phyloP scores from a whole-genome alignment of 2,888 invertebrate species.

The Troides oblongomaculatus region DNA sequence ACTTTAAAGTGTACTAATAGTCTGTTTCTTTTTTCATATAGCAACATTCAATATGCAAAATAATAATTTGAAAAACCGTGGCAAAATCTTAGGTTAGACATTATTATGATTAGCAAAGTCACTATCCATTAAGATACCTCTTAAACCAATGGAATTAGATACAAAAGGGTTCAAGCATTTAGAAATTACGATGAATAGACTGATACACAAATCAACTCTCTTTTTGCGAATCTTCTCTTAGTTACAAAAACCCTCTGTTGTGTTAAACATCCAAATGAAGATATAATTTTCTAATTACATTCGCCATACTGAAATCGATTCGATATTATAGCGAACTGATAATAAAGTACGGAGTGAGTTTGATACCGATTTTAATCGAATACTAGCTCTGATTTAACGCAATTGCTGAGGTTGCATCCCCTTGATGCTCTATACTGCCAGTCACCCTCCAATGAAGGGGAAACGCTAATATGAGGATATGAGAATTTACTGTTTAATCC shows the following conservation, averaged over 20 bases:
- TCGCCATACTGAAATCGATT: background rate
- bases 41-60: no score
- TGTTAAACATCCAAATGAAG: background rate
- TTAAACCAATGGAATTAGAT: background rate
- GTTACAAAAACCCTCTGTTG: no score
- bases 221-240: no score
- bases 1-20: no score
- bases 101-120: background rate
- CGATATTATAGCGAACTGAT: conserved; percentile 13
- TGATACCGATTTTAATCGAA: conserved; percentile 68
- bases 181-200: background rate
- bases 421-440: conserved; percentile 54
- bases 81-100: no score
- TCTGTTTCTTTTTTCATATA: no score
- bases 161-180: background rate
- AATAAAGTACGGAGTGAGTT: conserved; percentile 39
- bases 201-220: background rate
- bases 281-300: background rate
- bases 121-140: background rate
- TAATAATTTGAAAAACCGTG: no score
- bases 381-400: conserved; percentile 74
- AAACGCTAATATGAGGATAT: conserved; percentile 76
- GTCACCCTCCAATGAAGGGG: conserved; percentile 73
- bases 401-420: conserved; percentile 76
- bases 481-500: conserved; percentile 80